Base-by-base conservation (phyloP, 2,888 invertebrate species). In the Amaurobius ferox region DNA sequence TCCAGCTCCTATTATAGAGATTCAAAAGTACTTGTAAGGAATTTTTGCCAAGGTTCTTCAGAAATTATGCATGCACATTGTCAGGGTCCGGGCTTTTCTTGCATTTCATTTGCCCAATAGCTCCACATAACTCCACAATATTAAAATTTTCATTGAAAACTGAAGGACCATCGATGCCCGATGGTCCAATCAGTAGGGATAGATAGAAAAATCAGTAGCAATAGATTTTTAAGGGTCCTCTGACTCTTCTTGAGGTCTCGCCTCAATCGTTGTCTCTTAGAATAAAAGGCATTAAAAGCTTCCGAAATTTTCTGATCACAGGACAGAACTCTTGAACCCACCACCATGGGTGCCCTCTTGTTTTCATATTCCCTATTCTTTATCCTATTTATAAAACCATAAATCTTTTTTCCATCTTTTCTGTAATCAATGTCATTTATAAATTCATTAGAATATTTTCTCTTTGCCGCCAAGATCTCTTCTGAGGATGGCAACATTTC, bases 281-380 rank as follows among this genome's bases (percentile, higher is more conserved):
- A 66, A 66, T 66, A 66, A 66, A 66, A 30, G 30, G 11, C 29
- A n/a, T 66, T 66, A 66, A 66, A 66, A 29, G 66, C 66, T 32
- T 66, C n/a, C 0, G 32, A 30, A 66, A 30, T 32, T 30, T 16
- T 9, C 66, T 32, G 13, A n/a, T 66, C 66, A 66, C 32, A 0
- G 16, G 30, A 32, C 32, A 66, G 32, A 32, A 66, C 32, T 66
- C 32, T 66, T n/a, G n/a, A n/a, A n/a, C n/a, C n/a, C n/a, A n/a
- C n/a, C n/a, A n/a, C n/a, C n/a, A n/a, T n/a, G n/a, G n/a, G n/a
- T n/a, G n/a, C n/a, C n/a, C n/a, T n/a, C n/a, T n/a, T n/a, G n/a
- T n/a, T n/a, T n/a, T n/a, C 32, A 16, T 29, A 30, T 32, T 32
- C 13, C 29, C 66, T 66, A 19, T 66, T n/a, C n/a, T n/a, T n/a